Base-by-base conservation (phyloP, 1,140 invertebrate genomes). In the Orchesella cincta region DNA sequence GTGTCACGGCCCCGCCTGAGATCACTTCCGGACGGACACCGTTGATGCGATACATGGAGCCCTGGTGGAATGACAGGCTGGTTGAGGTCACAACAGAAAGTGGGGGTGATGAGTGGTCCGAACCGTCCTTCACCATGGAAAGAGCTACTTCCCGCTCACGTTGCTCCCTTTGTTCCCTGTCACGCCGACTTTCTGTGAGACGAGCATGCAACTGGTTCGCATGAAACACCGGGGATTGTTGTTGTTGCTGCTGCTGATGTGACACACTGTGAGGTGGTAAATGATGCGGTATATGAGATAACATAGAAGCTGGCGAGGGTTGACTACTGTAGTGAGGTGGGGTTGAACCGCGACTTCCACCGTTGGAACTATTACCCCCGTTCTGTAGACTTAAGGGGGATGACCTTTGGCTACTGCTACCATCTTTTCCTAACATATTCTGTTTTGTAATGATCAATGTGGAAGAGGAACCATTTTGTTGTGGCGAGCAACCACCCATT, bases 21-120 rank as follows among this genome's bases (percentile, higher is more conserved):
- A 92, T 92, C n/a, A 92, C 87, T 84, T 92, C 91, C 35, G 91
- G 91, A 80, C 92, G 91, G n/a, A 92, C 91, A 52, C 91, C 91
- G 83, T 92, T 92, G 72, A 92, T 91, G 39, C 91, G 86, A 34
- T 87, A 89, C 85, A 77, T 88, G 87, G 81, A 87, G 62, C 78
- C 79, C 52, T 80, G 82, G 31, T 80, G 82, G 79, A 82, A 82
- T 80, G 82, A 83, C 72, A 82, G 82, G 80, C 82, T 83, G 79
- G 80, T 82, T 57, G 80, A 81, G 16, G 82, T 80, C 18, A 81
- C 81, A 31, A 82, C 80, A 5, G 79, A 82, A 1, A 79, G 67
- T 23, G 77, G 70, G 20, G 72, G 77, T 34, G 75, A 70, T 28
- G 20, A 64, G 29, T 46, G 54, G 34, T 70, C 54, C 31, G 33